A percentile compares a stretch with the other conserved stretches of the same genome.
Evolutionary conservation across 2,113 vertebrate species (phyloP).

Genomic region (Amphiprion ocellaris): DNA sequence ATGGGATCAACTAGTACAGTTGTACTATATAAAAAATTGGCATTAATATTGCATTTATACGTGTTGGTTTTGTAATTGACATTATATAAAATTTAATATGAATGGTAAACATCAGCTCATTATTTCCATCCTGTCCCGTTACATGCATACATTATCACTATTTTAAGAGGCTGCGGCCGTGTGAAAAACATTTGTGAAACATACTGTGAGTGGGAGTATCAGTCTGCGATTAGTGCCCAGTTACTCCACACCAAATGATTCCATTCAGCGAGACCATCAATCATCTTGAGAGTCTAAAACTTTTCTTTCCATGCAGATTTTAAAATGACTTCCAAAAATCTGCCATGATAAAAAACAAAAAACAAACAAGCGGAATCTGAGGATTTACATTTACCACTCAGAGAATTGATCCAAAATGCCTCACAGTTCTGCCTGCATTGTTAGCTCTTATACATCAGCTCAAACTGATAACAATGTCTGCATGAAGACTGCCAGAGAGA

Average conservation of each 20-base stretch:
- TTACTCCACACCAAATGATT: slow-evolving; percentile 41
- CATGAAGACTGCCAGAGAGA: slow-evolving; percentile 32
- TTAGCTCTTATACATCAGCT: slow-evolving; percentile 42
- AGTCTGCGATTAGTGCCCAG: slow-evolving; percentile 35
- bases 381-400: slow-evolving; percentile 40
- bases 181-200: slow-evolving; percentile 30
- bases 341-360: slow-evolving; percentile 5
- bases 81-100: background rate
- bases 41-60: too few species aligned
- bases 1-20: too few species aligned
- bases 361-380: slow-evolving; percentile 27
- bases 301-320: slow-evolving; percentile 13
- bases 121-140: background rate
- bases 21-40: too few species aligned
- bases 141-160: background rate
- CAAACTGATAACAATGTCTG: slow-evolving; percentile 50
- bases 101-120: background rate
- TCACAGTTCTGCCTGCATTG: slow-evolving; percentile 31
- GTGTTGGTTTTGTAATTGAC: too few species aligned
- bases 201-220: slow-evolving; percentile 64
- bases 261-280: slow-evolving; percentile 33
- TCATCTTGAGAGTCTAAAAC: slow-evolving; percentile 17
- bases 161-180: slow-evolving; percentile 19
- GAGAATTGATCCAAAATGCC: slow-evolving; percentile 31
- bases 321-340: slow-evolving; percentile 26